Evolutionary conservation across 2,113 vertebrate species (phyloP).

Genomic region (Clinocottus analis): DNA sequence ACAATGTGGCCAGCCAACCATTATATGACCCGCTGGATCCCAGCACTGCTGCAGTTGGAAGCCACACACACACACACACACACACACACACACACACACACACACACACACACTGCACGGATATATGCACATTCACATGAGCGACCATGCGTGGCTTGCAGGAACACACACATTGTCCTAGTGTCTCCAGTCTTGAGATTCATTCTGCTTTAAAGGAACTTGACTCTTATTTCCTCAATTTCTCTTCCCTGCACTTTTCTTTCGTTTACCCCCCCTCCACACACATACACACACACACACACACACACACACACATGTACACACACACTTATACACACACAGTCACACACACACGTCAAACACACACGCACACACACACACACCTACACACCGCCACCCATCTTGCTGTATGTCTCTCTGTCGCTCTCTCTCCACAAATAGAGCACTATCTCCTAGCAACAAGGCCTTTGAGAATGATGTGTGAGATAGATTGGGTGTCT

Average conservation of each 20-base stretch:
- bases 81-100: constrained; percentile 21
- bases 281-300: too few species aligned
- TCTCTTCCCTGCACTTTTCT: constrained; percentile 43
- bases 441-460: constrained; percentile 77
- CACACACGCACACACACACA: too few species aligned
- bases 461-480: constrained; percentile 67
- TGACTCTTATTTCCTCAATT: constrained; percentile 33
- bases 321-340: neutral
- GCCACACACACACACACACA: constrained; percentile 31
- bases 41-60: constrained; percentile 29
- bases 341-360: too few species aligned
- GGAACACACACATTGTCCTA: constrained; percentile 35
- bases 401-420: constrained; percentile 42
- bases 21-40: constrained; percentile 69
- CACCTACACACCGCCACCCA: neutral
- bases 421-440: constrained; percentile 69
- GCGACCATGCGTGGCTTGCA: constrained; percentile 33
- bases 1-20: constrained; percentile 71
- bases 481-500: constrained; percentile 66
- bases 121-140: constrained; percentile 45
- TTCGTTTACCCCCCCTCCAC: constrained; percentile 8
- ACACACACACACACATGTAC: too few species aligned
- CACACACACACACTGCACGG: constrained; percentile 7
- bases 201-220: constrained; percentile 42
- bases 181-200: constrained; percentile 24